phyloP scores from a whole-genome alignment of 2,113 vertebrate species.

The Steatornis caripensis region DNA sequence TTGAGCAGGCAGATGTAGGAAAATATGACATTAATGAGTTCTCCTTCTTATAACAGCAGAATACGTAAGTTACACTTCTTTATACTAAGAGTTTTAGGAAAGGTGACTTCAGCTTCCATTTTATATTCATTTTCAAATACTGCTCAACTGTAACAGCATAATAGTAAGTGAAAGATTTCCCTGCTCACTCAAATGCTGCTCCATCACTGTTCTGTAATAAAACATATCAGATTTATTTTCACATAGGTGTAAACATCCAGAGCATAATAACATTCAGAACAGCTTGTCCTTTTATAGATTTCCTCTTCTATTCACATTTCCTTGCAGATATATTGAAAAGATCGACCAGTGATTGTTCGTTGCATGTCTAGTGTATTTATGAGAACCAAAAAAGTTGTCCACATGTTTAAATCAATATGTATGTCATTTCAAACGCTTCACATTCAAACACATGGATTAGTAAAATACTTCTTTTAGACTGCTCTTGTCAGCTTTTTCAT shows the following conservation, averaged over 20 bases:
- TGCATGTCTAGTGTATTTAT: background rate
- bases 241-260: background rate
- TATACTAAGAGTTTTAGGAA: background rate
- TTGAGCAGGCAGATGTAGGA: background rate
- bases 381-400: background rate
- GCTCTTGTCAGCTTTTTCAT: background rate
- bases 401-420: background rate
- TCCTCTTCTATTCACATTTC: background rate
- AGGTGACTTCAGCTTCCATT: background rate
- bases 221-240: slow-evolving; percentile 28
- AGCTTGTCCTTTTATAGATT: background rate
- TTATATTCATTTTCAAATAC: background rate
- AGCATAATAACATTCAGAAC: background rate
- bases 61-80: background rate
- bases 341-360: background rate
- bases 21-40: background rate
- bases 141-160: background rate
- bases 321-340: background rate
- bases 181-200: background rate
- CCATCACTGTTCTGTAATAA: background rate
- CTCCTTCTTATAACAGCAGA: background rate
- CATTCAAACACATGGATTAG: background rate
- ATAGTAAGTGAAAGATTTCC: background rate
- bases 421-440: background rate
- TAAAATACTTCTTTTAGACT: background rate